Percentiles rank a stretch among this genome's conserved stretches.
phyloP scores from a whole-genome alignment of 2,888 invertebrate species.

The Litoditis marina region DNA sequence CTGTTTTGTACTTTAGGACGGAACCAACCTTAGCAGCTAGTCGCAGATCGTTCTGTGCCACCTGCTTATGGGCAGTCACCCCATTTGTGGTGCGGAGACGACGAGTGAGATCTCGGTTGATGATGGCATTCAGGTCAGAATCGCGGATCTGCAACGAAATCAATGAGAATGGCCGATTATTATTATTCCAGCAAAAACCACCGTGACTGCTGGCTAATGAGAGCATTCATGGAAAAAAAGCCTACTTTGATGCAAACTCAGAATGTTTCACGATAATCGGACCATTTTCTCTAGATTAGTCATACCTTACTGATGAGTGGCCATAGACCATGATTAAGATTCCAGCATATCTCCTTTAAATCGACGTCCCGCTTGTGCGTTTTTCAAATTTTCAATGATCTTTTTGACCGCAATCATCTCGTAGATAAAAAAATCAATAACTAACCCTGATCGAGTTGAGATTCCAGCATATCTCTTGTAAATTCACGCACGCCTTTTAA shows the following conservation, averaged over 20 bases:
- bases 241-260: no score
- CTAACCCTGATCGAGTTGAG: conserved; percentile 81
- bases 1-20: neutral
- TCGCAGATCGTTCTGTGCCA: conserved; percentile 66
- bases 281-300: no score
- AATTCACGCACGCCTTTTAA: conserved; percentile 79
- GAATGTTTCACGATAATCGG: no score
- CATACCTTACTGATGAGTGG: no score
- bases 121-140: conserved; percentile 88
- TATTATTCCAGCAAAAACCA: neutral
- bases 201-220: no score
- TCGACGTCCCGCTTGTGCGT: no score
- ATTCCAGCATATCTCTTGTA: conserved; percentile 98
- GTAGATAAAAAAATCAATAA: no score
- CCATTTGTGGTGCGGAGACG: conserved; percentile 88
- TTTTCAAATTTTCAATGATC: neutral
- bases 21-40: conserved; percentile 62
- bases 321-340: no score
- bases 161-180: no score
- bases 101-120: conserved; percentile 91
- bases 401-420: no score
- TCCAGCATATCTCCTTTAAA: no score
- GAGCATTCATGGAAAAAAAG: no score
- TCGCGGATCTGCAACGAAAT: conserved; percentile 72
- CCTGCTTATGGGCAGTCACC: conserved; percentile 81